Base-by-base conservation (phyloP, 2,113 vertebrate species). In the Lepus europaeus region DNA sequence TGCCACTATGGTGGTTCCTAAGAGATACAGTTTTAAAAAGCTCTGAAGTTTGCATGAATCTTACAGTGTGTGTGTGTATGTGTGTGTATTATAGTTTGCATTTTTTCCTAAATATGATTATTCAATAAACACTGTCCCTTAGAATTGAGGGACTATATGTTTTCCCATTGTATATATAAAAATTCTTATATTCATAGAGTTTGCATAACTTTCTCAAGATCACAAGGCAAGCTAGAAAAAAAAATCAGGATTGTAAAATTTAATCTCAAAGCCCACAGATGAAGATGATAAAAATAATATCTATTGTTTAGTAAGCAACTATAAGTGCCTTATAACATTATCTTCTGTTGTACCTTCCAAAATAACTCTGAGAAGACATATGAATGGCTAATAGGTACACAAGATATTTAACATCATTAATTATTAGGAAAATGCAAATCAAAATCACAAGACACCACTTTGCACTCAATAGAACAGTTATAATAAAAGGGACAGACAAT, bases 241-340 rank as follows among this genome's bases (percentile, higher is more conserved):
- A 90, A 68, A 93, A 11, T 9, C 29, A 88, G 33, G 5, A 64
- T 13, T 8, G 3, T 31, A 85, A 2, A 10, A 56, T 39, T 81
- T 78, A 53, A 89, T 80, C 45, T 22, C 83, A 72, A 72, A 93
- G 13, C 22, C n/a, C 56, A 33, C 29, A 49, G 90, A 77, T 78
- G 49, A 59, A 74, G 73, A 39, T 90, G 74, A 56, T 85, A 36
- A 59, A 59, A 29, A 23, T 49, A 49, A 11, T 63, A 64, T 53
- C 56, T 96, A 36, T 78, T 59, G 36, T 59, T 93, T 68, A 82
- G n/a, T 27, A 72, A 82, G 56, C 36, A 82, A 20, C 88, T 84
- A 36, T 91, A 83, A 64, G 73, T 61, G 36, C 64, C 87, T 86
- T 89, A 31, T 7, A 53, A 45, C 49, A 87, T 77, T 45, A 36